Evolutionary conservation across 2,113 vertebrate genomes (phyloP).

Genomic region (Sylvia atricapilla): DNA sequence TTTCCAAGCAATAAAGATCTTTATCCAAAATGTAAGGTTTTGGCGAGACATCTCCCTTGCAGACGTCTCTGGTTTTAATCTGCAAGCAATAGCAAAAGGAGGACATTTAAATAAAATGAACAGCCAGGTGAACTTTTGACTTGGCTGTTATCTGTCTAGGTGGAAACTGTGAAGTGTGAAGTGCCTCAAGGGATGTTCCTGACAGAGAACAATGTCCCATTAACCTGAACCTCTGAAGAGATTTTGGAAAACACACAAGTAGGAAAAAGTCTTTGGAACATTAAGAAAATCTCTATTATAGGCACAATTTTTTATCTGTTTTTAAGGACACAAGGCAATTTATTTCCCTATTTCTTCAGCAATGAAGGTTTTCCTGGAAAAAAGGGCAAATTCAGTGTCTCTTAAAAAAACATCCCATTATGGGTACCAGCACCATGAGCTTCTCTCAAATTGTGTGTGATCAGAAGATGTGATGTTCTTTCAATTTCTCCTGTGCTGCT

Average conservation of each 20-base stretch:
- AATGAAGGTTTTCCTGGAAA: background rate
- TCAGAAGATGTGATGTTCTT: background rate
- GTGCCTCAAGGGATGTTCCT: background rate
- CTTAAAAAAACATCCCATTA: background rate
- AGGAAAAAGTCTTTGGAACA: background rate
- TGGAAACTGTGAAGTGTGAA: constrained; percentile 24
- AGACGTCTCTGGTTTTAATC: constrained; percentile 47
- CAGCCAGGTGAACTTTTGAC: constrained; percentile 54
- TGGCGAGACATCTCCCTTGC: constrained; percentile 21
- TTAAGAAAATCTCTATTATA: background rate
- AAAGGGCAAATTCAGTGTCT: background rate
- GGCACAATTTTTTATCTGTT: background rate
- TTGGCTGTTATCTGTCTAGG: constrained; percentile 36
- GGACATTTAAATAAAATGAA: constrained; percentile 53
- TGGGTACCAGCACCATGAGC: background rate
- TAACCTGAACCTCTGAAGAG: constrained; percentile 36
- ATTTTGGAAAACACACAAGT: constrained; percentile 4
- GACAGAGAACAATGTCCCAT: constrained; percentile 19
- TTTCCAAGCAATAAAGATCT: constrained; percentile 57
- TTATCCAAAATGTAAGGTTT: constrained; percentile 54
- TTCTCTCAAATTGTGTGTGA: background rate
- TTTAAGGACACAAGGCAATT: background rate
- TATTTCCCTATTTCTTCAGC: constrained; percentile 2
- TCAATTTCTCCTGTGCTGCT: background rate
- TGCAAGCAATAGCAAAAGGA: constrained; percentile 17